These are phyloP conservation scores for Bruchidius siliquastri DNA, from an alignment of 2,888 invertebrate genomes.

Conservation along the genomic window DNA sequence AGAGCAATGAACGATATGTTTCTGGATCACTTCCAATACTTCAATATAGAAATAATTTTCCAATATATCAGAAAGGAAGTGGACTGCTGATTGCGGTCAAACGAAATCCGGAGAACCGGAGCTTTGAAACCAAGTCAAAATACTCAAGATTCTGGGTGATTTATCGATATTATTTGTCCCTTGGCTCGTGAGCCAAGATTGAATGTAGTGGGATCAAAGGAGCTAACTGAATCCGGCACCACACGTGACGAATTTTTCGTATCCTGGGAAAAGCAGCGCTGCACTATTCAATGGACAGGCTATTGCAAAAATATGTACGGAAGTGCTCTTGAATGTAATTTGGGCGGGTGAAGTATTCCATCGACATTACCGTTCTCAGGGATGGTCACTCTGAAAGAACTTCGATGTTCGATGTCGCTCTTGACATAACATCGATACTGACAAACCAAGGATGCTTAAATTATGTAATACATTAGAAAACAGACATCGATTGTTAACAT, in stretches of 20 bases:
- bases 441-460: too few relatives aligned
- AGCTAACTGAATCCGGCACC: not conserved
- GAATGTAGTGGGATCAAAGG: not conserved
- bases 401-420: too few relatives aligned
- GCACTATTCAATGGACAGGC: not conserved
- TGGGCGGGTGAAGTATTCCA: not conserved
- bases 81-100: not conserved
- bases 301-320: not conserved
- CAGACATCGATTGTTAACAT: too few relatives aligned
- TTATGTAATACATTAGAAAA: too few relatives aligned
- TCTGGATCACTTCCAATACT: not conserved
- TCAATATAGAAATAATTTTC: not conserved
- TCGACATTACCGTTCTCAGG: not conserved
- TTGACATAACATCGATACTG: too few relatives aligned
- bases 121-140: slow-evolving; percentile 3
- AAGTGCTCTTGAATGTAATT: not conserved
- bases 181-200: not conserved
- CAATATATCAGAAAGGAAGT: not conserved
- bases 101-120: not conserved
- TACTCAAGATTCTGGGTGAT: slow-evolving; percentile 2
- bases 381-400: not conserved
- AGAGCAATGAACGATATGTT: too few relatives aligned
- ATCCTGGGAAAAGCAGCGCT: not conserved
- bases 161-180: slow-evolving; percentile 3
- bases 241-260: not conserved